A percentile compares a stretch with the other conserved stretches of the same genome.
Conservation (phyloP, 2,797 vertebrate species). For the Meriones psammophilus region DNA sequence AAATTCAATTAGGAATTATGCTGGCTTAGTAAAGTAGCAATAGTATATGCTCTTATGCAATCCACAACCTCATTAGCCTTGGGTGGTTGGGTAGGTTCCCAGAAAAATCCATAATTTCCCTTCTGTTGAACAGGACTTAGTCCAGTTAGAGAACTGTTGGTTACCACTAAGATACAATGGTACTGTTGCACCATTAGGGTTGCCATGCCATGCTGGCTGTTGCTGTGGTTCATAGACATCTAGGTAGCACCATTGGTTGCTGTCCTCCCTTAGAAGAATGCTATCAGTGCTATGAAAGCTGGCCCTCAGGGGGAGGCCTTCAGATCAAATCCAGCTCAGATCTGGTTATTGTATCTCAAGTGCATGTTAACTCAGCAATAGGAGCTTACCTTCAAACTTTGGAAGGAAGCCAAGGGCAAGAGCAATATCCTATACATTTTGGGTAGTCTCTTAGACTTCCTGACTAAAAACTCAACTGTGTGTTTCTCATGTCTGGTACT, state of each 20-base stretch:
- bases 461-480: background rate
- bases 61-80: background rate
- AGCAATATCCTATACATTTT: background rate
- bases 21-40: background rate
- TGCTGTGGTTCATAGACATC: background rate
- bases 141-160: too few relatives aligned
- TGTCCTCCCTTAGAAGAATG: background rate
- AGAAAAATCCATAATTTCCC: background rate
- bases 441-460: background rate
- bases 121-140: background rate
- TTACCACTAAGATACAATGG: background rate
- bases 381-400: background rate
- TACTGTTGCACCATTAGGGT: background rate
- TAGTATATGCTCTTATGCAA: background rate
- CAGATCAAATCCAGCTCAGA: background rate
- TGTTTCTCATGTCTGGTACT: background rate
- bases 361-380: background rate
- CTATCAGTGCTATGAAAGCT: background rate
- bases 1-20: background rate
- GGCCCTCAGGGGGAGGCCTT: background rate
- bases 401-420: background rate
- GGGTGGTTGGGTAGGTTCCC: background rate
- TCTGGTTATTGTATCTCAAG: background rate
- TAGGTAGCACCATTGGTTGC: background rate
- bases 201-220: background rate